These are phyloP conservation scores for Phalanger gymnotis DNA, from an alignment of 2,797 vertebrate genomes.

Conservation along the genomic window DNA sequence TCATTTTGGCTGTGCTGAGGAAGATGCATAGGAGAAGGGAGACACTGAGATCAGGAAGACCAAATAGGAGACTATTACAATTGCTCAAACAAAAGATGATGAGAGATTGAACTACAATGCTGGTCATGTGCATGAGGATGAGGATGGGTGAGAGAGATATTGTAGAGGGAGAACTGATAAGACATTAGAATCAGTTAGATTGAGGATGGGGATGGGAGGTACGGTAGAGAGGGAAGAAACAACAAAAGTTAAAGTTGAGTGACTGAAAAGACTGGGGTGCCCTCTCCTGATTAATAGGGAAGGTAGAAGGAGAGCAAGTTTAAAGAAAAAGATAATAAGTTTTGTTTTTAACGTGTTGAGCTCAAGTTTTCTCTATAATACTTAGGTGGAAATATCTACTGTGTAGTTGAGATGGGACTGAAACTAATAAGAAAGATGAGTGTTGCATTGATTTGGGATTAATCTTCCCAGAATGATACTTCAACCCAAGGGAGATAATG, in stretches of 20 bases:
- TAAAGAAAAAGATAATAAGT: background rate
- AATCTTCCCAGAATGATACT: background rate
- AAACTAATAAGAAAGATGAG: background rate
- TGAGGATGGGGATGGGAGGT: background rate
- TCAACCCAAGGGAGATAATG: background rate
- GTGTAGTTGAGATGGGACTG: background rate
- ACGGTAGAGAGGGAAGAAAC: background rate
- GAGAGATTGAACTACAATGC: background rate
- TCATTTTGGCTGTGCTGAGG: background rate
- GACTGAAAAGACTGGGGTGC: background rate
- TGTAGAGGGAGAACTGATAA: background rate
- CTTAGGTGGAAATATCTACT: background rate
- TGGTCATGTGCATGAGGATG: background rate
- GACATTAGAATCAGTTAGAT: background rate
- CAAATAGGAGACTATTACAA: background rate
- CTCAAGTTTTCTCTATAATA: background rate
- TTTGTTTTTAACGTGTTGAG: background rate
- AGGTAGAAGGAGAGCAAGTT: background rate
- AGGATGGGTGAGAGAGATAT: background rate
- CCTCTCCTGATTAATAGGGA: background rate
- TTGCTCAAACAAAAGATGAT: background rate
- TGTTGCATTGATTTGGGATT: background rate
- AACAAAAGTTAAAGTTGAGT: background rate
- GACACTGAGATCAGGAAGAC: background rate
- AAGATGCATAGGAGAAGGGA: background rate